Evolutionary conservation across 2,113 vertebrate species (phyloP).

Genomic region (Amblyopsis rosae): DNA sequence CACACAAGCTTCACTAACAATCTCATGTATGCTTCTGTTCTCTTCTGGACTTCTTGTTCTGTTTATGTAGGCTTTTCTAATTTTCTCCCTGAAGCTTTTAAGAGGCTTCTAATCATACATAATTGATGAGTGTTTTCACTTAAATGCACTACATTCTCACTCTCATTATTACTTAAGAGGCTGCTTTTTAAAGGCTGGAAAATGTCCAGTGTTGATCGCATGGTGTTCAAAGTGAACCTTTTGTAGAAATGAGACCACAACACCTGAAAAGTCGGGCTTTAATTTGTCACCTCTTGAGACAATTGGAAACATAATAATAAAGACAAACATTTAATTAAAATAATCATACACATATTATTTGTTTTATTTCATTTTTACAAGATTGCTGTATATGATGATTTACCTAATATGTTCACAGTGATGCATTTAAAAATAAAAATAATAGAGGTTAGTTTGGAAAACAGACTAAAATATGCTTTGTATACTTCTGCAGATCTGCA

Average conservation of each 20-base stretch:
- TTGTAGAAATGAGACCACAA: constrained; percentile 18
- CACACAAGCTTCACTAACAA: constrained; percentile 73
- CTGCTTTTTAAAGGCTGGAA: constrained; percentile 51
- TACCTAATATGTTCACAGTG: no score
- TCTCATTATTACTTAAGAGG: constrained; percentile 77
- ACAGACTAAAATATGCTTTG: constrained; percentile 24
- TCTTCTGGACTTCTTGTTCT: constrained; percentile 68
- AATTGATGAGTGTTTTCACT: constrained; percentile 76
- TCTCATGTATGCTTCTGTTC: constrained; percentile 70
- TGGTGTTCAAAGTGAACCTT: constrained; percentile 36
- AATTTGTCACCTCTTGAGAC: not conserved
- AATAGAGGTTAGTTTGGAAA: constrained; percentile 13
- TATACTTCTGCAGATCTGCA: constrained; percentile 12
- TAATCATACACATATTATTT: not conserved
- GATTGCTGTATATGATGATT: not conserved
- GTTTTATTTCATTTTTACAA: not conserved
- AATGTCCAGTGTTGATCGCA: constrained; percentile 42
- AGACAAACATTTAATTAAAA: not conserved
- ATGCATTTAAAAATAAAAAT: constrained; percentile 7
- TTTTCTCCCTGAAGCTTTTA: constrained; percentile 73
- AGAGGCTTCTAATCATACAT: constrained; percentile 78
- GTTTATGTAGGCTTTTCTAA: constrained; percentile 71
- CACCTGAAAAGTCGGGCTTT: not conserved
- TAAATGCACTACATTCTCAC: constrained; percentile 71
- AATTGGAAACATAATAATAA: not conserved